Base-by-base conservation (phyloP, 53 echinoderm and acorn worm genomes). In the Paelopatides confundens region DNA sequence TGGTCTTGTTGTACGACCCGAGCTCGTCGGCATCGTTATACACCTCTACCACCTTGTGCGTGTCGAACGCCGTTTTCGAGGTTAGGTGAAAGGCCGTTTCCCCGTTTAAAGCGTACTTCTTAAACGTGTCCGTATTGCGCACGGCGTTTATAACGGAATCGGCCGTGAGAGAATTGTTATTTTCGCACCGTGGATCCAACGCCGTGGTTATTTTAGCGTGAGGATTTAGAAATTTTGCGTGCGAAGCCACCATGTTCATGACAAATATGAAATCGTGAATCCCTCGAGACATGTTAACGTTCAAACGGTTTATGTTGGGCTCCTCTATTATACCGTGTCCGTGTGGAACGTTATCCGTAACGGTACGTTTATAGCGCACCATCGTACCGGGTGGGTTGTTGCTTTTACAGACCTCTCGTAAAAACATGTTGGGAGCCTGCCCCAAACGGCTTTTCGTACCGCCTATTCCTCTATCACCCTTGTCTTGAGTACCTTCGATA, bases 131-230 rank as follows among this genome's bases (percentile, higher is more conserved):
- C 2, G 35, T 21, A 58, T 35, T 35, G 27, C 17, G 27, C 11
- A 51, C 32, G 4, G 29, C 62, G 53, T 34, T 82, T 1, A 82
- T 52, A 0, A 52, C 82, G 51, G 82, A 82, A 34, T 82, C 82
- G 13, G 82, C 30, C 31, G 82, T 82, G 15, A 82, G 14, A 13
- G 82, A 82, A 34, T 82, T 82, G 62, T 82, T 82, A n/a, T 82
- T 82, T 30, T 82, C 82, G 31, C 54, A 21, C 18, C 11, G 4
- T 33, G 62, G 53, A 52, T 53, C 53, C 12, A 82, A 32, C 5
- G 53, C 82, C 15, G 82, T 32, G 21, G 31, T 17, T 1, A 35
- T 32, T 3, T 31, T 18, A 4, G 69, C 35, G 69, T 68, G 8
- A 14, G 69, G 69, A 30, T 68, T 68, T 8, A 68, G 18, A 18